Percentiles rank a stretch among this genome's conserved stretches.
Conservation (phyloP, 2,113 vertebrate genomes). For the Scatophagus argus region DNA sequence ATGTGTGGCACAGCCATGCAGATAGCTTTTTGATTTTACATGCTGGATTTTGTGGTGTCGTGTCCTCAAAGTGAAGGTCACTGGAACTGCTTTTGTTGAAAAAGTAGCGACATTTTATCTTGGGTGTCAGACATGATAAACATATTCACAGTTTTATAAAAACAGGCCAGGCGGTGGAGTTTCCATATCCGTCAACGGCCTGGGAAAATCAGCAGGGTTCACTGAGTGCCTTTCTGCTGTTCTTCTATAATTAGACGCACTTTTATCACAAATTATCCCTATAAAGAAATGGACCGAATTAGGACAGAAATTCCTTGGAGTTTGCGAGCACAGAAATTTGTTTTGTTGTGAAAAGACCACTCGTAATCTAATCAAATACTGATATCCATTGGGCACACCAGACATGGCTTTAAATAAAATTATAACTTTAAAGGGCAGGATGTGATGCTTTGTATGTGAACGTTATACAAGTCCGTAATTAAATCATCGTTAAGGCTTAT, state of each 20-base stretch:
- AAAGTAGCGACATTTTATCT: background rate
- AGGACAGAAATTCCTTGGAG: background rate
- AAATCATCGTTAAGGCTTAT: background rate
- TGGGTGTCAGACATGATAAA: background rate
- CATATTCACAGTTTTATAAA: background rate
- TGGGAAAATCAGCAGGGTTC: background rate
- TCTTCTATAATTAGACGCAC: background rate
- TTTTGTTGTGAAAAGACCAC: background rate
- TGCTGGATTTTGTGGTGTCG: background rate
- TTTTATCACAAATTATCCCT: slow-evolving; percentile 14
- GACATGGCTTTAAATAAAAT: background rate
- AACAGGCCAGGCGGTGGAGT: background rate
- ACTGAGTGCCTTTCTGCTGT: background rate
- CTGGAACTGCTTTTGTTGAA: too few relatives aligned
- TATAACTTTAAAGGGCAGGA: background rate
- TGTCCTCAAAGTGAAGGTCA: too few relatives aligned
- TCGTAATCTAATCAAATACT: background rate
- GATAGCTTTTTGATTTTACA: background rate
- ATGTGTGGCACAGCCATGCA: background rate
- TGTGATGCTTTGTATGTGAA: too few relatives aligned
- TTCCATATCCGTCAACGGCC: background rate
- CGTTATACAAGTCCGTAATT: too few relatives aligned
- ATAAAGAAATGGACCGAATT: background rate
- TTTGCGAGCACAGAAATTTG: background rate
- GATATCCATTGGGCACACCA: background rate